Percentiles rank a stretch among this genome's conserved stretches.
These are phyloP conservation scores for Malaclemys terrapin DNA, from an alignment of 2,113 vertebrate genomes.

Conservation along the genomic window DNA sequence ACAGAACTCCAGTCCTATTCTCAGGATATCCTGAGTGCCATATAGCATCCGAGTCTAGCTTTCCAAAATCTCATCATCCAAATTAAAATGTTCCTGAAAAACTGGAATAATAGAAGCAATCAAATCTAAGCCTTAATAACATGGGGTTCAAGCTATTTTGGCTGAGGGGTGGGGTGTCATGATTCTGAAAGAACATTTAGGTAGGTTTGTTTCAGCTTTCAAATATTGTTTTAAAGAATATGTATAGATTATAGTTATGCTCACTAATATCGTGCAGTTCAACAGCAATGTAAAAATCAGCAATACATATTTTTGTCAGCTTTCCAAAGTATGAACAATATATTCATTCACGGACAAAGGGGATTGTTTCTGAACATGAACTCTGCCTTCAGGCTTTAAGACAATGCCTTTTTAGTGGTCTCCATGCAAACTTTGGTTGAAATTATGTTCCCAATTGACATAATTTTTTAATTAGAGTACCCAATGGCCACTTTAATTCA, in stretches of 20 bases:
- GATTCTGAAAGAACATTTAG: slow-evolving; percentile 13
- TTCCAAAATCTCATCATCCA: slow-evolving; percentile 28
- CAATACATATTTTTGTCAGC: slow-evolving; percentile 68
- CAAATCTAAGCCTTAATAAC: slow-evolving; percentile 38
- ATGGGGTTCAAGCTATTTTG: neutral
- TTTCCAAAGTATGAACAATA: slow-evolving; percentile 70
- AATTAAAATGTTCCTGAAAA: neutral
- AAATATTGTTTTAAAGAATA: slow-evolving; percentile 38
- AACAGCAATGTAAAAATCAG: slow-evolving; percentile 57
- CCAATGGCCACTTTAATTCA: slow-evolving; percentile 70
- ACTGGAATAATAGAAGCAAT: neutral
- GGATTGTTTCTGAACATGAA: slow-evolving; percentile 59
- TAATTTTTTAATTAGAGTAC: slow-evolving; percentile 78
- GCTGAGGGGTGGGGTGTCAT: neutral
- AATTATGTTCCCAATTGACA: slow-evolving; percentile 77
- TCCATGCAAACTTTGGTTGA: slow-evolving; percentile 70
- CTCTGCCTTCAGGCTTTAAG: slow-evolving; percentile 65
- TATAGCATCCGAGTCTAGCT: slow-evolving; percentile 20
- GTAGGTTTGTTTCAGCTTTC: neutral
- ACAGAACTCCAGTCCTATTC: no score
- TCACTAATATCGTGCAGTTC: slow-evolving; percentile 56
- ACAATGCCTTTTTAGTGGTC: slow-evolving; percentile 70
- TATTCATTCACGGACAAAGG: slow-evolving; percentile 58
- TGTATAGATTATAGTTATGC: neutral
- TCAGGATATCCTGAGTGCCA: neutral